phyloP scores from a whole-genome alignment of 2,113 vertebrate species.

The Saimiri boliviensis region DNA sequence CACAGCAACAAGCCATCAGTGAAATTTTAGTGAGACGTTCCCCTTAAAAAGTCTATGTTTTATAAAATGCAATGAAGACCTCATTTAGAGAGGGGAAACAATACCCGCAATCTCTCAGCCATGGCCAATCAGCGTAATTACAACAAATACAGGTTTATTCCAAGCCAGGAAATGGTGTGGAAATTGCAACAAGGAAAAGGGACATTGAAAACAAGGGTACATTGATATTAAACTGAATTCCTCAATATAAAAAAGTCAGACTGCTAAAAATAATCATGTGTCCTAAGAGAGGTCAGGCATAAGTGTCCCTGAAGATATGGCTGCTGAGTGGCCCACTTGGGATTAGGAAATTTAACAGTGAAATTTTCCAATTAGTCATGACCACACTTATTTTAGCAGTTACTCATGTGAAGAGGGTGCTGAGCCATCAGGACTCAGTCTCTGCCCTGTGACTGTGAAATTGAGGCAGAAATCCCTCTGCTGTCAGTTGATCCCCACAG shows the following conservation, averaged over 20 bases:
- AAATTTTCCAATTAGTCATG: background rate
- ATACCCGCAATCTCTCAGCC: background rate
- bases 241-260: background rate
- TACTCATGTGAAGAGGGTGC: background rate
- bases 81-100: slow-evolving; percentile 38
- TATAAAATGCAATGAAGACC: slow-evolving; percentile 56
- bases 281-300: slow-evolving; percentile 34
- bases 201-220: background rate
- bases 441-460: background rate
- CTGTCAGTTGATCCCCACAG: background rate
- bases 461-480: background rate
- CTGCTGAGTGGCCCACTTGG: background rate
- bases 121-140: slow-evolving; percentile 34
- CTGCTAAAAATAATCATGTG: slow-evolving; percentile 53
- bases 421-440: background rate
- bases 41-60: slow-evolving; percentile 23
- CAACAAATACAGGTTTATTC: slow-evolving; percentile 40
- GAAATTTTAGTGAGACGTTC: slow-evolving; percentile 49
- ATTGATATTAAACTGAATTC: slow-evolving; percentile 67
- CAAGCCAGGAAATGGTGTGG: slow-evolving; percentile 37
- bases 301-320: slow-evolving; percentile 16
- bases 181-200: slow-evolving; percentile 39
- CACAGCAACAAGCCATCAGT: background rate
- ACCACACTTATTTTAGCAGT: background rate
- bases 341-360: slow-evolving; percentile 5